Conservation (phyloP, 2,113 vertebrate species). For the Amphiprion ocellaris region DNA sequence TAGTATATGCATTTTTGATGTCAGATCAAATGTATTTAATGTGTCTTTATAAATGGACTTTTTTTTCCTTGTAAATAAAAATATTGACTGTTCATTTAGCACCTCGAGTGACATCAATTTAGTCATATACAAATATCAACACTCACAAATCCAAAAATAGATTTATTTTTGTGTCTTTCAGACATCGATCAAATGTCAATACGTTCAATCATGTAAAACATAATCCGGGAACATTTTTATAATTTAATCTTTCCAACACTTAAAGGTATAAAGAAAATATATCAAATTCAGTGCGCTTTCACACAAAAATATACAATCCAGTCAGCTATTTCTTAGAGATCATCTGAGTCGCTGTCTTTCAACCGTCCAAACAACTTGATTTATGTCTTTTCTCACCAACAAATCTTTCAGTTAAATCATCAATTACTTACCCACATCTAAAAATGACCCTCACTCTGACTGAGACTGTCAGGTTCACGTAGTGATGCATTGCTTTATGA, state of each 20-base stretch:
- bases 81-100: conserved; percentile 73
- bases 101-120: conserved; percentile 16
- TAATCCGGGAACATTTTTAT: conserved; percentile 64
- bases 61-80: conserved; percentile 83
- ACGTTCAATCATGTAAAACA: conserved; percentile 56
- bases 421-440: neutral
- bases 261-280: conserved; percentile 65
- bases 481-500: conserved; percentile 16
- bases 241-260: conserved; percentile 70
- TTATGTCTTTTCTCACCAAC: conserved; percentile 19
- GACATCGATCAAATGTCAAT: conserved; percentile 57
- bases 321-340: conserved; percentile 51
- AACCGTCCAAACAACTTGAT: conserved; percentile 16
- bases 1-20: conserved; percentile 72
- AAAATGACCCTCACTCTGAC: conserved; percentile 21
- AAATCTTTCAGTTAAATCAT: conserved; percentile 56
- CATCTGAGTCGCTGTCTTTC: conserved; percentile 38
- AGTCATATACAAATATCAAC: conserved; percentile 54
- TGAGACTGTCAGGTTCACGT: conserved; percentile 15
- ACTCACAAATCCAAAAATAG: conserved; percentile 75
- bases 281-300: conserved; percentile 68
- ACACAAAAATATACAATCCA: conserved; percentile 77
- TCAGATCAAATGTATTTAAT: conserved; percentile 77
- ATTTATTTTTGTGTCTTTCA: conserved; percentile 68
- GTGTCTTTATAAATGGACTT: conserved; percentile 75